Base-by-base conservation (phyloP, 1,140 invertebrate species). In the Drosophila tristis region DNA sequence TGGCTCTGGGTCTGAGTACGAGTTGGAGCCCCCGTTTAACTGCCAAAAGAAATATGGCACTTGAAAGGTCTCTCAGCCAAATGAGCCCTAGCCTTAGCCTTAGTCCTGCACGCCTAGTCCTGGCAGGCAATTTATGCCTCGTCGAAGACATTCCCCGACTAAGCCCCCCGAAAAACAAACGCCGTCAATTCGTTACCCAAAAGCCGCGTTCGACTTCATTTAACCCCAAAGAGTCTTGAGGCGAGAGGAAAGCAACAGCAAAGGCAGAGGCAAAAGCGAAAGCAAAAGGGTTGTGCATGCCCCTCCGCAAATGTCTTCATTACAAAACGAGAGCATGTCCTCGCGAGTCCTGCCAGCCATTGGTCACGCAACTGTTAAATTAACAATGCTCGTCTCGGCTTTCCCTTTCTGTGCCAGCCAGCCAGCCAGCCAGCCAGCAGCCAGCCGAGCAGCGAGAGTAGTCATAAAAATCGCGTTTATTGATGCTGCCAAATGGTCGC, bases 321-420 rank as follows among this genome's bases (percentile, higher is more conserved):
- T 89, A 89, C 47, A 54, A 57, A 71, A 58, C 65, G 44, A 70
- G 56, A 50, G 51, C 2, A 58, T 39, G 23, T 50, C 31, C 48
- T 49, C 31, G 61, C 66, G 54, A 61, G 65, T 75, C 74, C 80
- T 76, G 43, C 35, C 39, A 39, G 63, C 47, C 65, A 71, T 89
- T 89, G 80, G 84, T 89, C 84, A 89, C 85, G 84, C 84, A 89
- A 87, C 84, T 89, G 84, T 82, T 55, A 86, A 87, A 87, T 87
- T 84, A 87, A 87, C 82, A 75, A 50, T 72, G 15, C 60, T 68
- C 72, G 43, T 13, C 35, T 13, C 35, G 35, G 35, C 35, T 39
- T 39, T 39, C 35, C 35, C 35, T 39, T 39, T 39, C 11, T 51
- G 57, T 50, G 44, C 49, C 62, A 56, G 8, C 31, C 31, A 8